These are phyloP conservation scores for Microctonus brassicae DNA, from an alignment of 2,888 invertebrate genomes.

Conservation along the genomic window DNA sequence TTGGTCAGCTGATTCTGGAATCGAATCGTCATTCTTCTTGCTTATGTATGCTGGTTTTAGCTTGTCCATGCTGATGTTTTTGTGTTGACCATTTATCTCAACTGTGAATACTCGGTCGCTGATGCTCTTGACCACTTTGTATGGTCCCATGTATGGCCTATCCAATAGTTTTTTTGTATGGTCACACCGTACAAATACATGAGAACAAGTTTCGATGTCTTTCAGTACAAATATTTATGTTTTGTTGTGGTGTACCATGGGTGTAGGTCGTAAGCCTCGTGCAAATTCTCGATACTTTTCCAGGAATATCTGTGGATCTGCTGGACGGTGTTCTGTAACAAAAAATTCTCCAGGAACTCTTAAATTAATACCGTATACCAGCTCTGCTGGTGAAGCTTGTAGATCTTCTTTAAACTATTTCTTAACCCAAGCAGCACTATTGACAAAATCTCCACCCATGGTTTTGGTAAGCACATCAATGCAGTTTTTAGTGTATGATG, in stretches of 20 bases:
- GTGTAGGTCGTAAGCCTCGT: conserved; percentile 31
- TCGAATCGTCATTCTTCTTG: background rate
- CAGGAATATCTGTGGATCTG: conserved; percentile 41
- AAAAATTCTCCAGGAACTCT: conserved; percentile 49
- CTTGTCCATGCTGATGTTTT: conserved; percentile 25
- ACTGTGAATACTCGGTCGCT: conserved; percentile 28
- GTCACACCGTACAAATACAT: conserved; percentile 35
- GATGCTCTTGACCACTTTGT: conserved; percentile 29
- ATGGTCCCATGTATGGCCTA: conserved; percentile 39
- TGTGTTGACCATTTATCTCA: conserved; percentile 22
- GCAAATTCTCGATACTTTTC: conserved; percentile 40
- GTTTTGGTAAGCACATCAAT: conserved; percentile 49
- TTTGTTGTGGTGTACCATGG: conserved; percentile 38
- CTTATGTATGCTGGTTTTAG: conserved; percentile 31
- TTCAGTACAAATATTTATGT: conserved; percentile 21
- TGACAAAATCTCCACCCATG: conserved; percentile 57
- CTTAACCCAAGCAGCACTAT: conserved; percentile 59
- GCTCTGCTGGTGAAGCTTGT: conserved; percentile 41
- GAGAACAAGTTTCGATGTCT: conserved; percentile 30
- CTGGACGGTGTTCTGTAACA: conserved; percentile 27
- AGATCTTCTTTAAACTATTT: conserved; percentile 49
- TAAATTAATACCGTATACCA: conserved; percentile 43
- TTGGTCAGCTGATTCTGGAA: no score
- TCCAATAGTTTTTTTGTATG: conserved; percentile 37
- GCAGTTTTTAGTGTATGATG: conserved; percentile 66